Base-by-base conservation (phyloP, 1,140 invertebrate genomes). In the Phenacoccus solenopsis region DNA sequence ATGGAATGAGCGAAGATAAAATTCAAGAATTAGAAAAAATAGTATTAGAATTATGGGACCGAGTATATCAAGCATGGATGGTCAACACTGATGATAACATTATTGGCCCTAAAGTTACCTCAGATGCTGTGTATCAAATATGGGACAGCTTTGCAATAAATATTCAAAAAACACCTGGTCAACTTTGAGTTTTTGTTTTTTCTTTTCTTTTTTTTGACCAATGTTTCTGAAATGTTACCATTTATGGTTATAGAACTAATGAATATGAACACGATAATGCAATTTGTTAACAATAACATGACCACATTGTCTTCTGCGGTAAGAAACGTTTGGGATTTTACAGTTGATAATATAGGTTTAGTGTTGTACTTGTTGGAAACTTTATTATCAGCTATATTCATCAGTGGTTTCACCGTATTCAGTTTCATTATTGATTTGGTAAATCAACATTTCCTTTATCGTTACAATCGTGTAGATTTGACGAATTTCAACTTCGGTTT, bases 351-450 rank as follows among this genome's bases (percentile, higher is more conserved):
- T 80, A 84, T 98, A 74, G 91, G 87, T 16, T 82, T 98, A n/a
- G 84, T 96, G n/a, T 80, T 96, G 9, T 88, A 88, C 30, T 86
- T 94, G 1, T 76, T 96, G 1, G 92, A 90, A 1, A 89, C 95
- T 12, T 85, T 93, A 49, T 79, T 97, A 5, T 96, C 94, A 1
- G 77, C 97, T 12, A 76, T 99, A 64, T 83, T 98, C 61, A 93
- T 92, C 70, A 95, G 96, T 32, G 93, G 95, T 71, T 90, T 94
- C 21, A 93, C 94, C 12, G 86, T 98, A 68, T 84, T 98, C 67
- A 97, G 97, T 79, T 95, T 97, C 77, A 82, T 94, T 70, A 84
- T 98, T 22, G 94, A 92, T 78, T 84, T 91, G 81, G 94, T 96
- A 82, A 84, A 83, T 83, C 38, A 16, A 27, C 22, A 49, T 67